phyloP scores from a whole-genome alignment of 2,113 vertebrate genomes.

The Panurus biarmicus region DNA sequence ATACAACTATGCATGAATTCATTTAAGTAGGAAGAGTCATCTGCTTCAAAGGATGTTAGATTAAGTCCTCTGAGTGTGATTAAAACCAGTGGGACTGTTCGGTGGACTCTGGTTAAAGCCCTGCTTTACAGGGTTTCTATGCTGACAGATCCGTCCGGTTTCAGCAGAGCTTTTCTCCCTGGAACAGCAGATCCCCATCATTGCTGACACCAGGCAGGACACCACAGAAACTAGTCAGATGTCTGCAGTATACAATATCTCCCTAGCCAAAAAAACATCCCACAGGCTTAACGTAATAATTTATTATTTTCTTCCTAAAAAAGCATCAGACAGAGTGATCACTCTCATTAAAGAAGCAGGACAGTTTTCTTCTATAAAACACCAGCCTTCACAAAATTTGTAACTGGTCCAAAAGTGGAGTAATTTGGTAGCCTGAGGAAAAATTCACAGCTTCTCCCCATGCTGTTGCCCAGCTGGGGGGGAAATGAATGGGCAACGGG shows the following conservation, averaged over 20 bases:
- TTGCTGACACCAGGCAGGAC: constrained; percentile 1
- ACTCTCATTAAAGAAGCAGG: not conserved
- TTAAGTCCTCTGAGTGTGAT: not conserved
- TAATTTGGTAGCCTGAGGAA: not conserved
- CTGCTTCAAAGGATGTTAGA: not conserved
- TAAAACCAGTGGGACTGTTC: not conserved
- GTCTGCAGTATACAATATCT: not conserved
- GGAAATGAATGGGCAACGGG: not conserved
- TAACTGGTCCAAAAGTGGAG: not conserved
- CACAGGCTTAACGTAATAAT: not conserved
- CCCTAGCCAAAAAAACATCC: not conserved
- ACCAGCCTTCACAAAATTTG: not conserved
- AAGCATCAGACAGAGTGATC: not conserved
- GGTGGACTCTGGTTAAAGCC: not conserved
- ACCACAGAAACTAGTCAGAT: not conserved
- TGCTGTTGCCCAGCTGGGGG: not conserved
- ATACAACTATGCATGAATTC: not conserved
- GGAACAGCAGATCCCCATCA: not conserved
- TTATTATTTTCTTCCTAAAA: constrained; percentile 33
- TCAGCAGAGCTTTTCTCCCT: not conserved
- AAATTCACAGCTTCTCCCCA: not conserved
- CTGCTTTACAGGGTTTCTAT: not conserved
- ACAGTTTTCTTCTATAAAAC: constrained; percentile 3
- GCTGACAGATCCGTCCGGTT: not conserved
- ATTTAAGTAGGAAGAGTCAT: not conserved